Evolutionary conservation across 2,113 vertebrate genomes (phyloP), one percentile per base, ranked within the genome.

Genomic region (Paradoxurus hermaphroditus): DNA sequence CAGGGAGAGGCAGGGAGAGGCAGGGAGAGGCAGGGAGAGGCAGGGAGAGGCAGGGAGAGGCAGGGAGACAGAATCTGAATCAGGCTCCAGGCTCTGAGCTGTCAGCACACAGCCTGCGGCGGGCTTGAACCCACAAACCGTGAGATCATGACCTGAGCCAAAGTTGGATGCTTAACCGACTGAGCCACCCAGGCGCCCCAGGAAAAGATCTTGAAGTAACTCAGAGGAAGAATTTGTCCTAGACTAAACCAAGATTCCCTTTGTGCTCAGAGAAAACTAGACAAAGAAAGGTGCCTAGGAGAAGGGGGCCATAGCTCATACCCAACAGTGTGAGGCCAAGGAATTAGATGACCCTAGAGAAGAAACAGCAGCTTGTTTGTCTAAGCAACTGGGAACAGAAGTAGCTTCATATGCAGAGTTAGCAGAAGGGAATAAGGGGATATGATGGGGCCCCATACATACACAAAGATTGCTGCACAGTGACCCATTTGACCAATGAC

Each of bases 141-240:
- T n/a, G n/a, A n/a, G n/a, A n/a, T n/a, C n/a, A n/a, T n/a, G n/a
- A n/a, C n/a, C n/a, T n/a, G n/a, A n/a, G n/a, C n/a, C n/a, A n/a
- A n/a, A n/a, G n/a, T n/a, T n/a, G n/a, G n/a, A n/a, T n/a, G n/a
- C n/a, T n/a, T n/a, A n/a, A n/a, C n/a, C n/a, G n/a, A n/a, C n/a
- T n/a, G n/a, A n/a, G n/a, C n/a, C n/a, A n/a, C n/a, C n/a, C n/a
- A n/a, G n/a, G n/a, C n/a, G n/a, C n/a, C n/a, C n/a, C n/a, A 91
- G 46, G 36, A 39, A 92, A 86, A 62, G 41, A 4, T 78, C 75
- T 95, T 86, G 14, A 79, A 93, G 56, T 95, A 73, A 86, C 6
- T 41, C 78, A 78, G 68, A 67, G 15, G 27, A 77, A 87, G 8
- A 94, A 41, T 51, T 44, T 87, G 23, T 51, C 34, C 86, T 59